phyloP scores from a whole-genome alignment of 2,113 vertebrate genomes.

The Pardalotus punctatus region DNA sequence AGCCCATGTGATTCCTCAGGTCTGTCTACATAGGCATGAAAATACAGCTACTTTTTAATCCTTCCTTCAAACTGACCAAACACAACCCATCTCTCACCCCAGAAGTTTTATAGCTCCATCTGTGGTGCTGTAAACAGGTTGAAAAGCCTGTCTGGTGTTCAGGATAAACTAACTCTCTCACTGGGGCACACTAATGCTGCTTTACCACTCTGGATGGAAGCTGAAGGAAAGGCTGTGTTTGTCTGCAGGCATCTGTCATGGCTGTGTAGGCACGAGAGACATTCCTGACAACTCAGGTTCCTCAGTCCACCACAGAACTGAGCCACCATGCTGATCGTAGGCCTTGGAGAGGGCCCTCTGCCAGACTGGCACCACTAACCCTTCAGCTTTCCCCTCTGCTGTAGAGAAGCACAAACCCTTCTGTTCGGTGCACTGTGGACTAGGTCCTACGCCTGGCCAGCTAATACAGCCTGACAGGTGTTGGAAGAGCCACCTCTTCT shows the following conservation, averaged over 20 bases:
- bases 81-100: neutral
- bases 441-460: neutral
- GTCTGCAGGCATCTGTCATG: rapidly evolving
- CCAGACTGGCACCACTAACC: neutral
- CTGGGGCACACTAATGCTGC: neutral
- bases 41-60: neutral
- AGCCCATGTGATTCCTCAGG: neutral
- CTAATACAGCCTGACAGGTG: neutral
- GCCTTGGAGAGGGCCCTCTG: neutral
- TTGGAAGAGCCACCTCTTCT: neutral
- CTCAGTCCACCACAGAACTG: rapidly evolving
- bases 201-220: neutral
- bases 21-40: neutral
- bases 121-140: neutral
- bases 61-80: neutral
- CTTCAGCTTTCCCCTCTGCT: neutral
- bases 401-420: neutral
- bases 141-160: neutral
- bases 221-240: rapidly evolving
- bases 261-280: rapidly evolving
- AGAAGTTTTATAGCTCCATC: neutral
- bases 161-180: neutral
- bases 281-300: neutral
- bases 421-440: neutral
- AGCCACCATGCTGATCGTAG: neutral